phyloP scores from a whole-genome alignment of 2,888 invertebrate species.

The Harpagoxenus sublaevis region DNA sequence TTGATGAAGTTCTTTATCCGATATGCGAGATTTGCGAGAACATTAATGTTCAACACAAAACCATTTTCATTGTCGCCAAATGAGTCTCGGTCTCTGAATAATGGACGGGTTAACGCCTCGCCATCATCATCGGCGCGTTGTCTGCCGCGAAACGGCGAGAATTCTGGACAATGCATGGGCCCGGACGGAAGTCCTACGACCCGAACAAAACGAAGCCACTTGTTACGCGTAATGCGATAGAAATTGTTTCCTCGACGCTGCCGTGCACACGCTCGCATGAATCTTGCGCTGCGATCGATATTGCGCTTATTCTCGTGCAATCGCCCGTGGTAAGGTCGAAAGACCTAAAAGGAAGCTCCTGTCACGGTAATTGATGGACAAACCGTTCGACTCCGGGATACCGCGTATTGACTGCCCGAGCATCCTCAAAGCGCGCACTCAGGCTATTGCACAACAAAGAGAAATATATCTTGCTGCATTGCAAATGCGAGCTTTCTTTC shows the following conservation, averaged over 20 bases:
- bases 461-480: background rate
- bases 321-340: slow-evolving; percentile 20
- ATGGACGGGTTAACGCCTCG: slow-evolving; percentile 14
- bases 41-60: slow-evolving; percentile 7
- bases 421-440: slow-evolving; percentile 17
- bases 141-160: background rate
- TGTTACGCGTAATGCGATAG: slow-evolving; percentile 77
- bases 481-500: background rate
- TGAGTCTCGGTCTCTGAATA: slow-evolving; percentile 19
- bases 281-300: slow-evolving; percentile 69
- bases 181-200: slow-evolving; percentile 40
- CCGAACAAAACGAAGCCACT: slow-evolving; percentile 76
- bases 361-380: slow-evolving; percentile 41
- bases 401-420: slow-evolving; percentile 17
- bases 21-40: slow-evolving; percentile 4
- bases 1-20: slow-evolving; percentile 30
- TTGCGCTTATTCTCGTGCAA: slow-evolving; percentile 52
- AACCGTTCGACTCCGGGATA: slow-evolving; percentile 2
- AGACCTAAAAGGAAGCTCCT: slow-evolving; percentile 43
- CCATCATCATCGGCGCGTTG: slow-evolving; percentile 28
- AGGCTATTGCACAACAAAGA: background rate
- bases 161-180: slow-evolving; percentile 44
- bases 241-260: slow-evolving; percentile 60
- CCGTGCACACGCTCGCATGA: slow-evolving; percentile 60
- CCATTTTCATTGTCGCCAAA: slow-evolving; percentile 44